Percentiles rank a stretch among this genome's conserved stretches.
Evolutionary conservation across 2,888 invertebrate genomes (phyloP).

Genomic region (Sarcophaga rosellei): DNA sequence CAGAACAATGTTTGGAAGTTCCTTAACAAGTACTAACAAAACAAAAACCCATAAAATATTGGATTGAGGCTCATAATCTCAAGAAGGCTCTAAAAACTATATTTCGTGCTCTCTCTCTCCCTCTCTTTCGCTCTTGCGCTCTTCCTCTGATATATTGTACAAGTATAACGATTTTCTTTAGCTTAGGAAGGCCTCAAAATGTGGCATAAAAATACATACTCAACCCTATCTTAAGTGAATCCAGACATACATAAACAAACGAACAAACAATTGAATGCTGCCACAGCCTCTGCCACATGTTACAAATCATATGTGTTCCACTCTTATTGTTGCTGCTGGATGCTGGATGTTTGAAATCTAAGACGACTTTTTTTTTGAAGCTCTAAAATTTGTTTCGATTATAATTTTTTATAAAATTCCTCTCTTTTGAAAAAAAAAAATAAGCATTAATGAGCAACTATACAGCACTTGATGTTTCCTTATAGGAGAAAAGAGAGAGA

Average conservation of each 20-base stretch:
- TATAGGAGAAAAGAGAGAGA: not conserved
- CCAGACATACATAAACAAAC: slow-evolving; percentile 8
- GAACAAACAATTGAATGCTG: not conserved
- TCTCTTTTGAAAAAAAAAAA: too few species aligned
- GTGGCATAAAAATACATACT: not conserved
- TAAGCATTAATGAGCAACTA: slow-evolving; percentile 15
- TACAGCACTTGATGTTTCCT: slow-evolving; percentile 38
- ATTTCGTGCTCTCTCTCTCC: not conserved
- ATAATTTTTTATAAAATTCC: not conserved
- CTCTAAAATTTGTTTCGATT: slow-evolving; percentile 36
- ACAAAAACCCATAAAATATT: not conserved
- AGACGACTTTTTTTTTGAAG: slow-evolving; percentile 32
- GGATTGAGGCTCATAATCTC: slow-evolving; percentile 57
- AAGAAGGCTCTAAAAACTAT: slow-evolving; percentile 51
- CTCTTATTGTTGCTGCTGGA: not conserved
- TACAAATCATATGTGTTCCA: not conserved
- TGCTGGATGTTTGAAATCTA: slow-evolving; percentile 27
- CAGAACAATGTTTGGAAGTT: slow-evolving; percentile 33
- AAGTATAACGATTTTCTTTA: slow-evolving; percentile 9
- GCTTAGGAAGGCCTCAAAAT: slow-evolving; percentile 40
- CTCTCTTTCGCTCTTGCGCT: too few species aligned
- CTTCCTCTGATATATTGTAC: too few species aligned
- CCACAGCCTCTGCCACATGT: slow-evolving; percentile 22
- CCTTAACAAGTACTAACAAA: slow-evolving; percentile 9
- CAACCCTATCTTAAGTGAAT: slow-evolving; percentile 49